Conservation (phyloP, 2,113 vertebrate genomes). For the Silurus asotus region DNA sequence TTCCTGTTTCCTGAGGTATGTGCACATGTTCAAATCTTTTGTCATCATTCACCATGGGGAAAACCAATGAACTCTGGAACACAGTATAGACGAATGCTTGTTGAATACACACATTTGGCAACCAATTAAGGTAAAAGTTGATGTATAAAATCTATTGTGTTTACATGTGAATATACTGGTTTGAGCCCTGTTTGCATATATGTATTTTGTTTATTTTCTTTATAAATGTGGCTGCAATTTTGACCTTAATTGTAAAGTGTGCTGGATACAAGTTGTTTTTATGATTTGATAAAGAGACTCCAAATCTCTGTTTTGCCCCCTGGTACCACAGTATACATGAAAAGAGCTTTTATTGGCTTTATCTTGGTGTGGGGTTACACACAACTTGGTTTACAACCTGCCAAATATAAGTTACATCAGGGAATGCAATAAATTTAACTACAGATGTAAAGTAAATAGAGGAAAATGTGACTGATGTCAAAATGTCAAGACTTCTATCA, state of each 20-base stretch:
- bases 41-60: neutral
- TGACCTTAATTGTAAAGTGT: neutral
- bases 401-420: constrained; percentile 15
- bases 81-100: neutral
- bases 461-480: constrained; percentile 24
- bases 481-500: neutral
- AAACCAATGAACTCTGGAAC: constrained; percentile 6
- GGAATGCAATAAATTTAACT: constrained; percentile 12
- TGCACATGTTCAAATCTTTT: constrained; percentile 17
- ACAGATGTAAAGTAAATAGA: constrained; percentile 9
- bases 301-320: neutral
- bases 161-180: neutral
- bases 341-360: constrained; percentile 16
- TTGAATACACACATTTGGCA: constrained; percentile 5
- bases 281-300: neutral
- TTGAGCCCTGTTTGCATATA: neutral
- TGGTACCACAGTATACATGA: constrained; percentile 12
- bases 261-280: neutral
- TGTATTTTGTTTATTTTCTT: neutral
- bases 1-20: constrained; percentile 29
- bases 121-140: neutral
- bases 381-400: neutral
- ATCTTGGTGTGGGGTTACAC: neutral
- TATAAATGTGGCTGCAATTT: neutral
- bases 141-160: neutral